Evolutionary conservation across 2,113 vertebrate genomes (phyloP).

Genomic region (Paedocypris sp.): DNA sequence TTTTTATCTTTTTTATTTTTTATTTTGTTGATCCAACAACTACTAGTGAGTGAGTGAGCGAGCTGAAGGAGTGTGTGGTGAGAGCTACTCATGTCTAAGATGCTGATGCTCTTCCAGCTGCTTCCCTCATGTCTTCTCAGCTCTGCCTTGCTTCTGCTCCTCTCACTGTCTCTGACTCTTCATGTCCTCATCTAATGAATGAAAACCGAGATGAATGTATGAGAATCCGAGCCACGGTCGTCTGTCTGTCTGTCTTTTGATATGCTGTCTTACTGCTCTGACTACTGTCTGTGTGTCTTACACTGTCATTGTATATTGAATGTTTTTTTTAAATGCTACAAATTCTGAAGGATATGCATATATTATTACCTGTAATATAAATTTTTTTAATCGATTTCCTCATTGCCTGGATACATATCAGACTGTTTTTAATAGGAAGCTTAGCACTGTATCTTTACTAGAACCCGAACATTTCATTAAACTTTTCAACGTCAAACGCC

Average conservation of each 20-base stretch:
- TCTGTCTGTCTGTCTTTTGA: no score
- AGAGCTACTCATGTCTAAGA: slow-evolving; percentile 32
- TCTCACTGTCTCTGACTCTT: slow-evolving; percentile 24
- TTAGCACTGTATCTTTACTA: slow-evolving; percentile 63
- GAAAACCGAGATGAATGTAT: slow-evolving; percentile 56
- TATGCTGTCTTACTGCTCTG: slow-evolving; percentile 21
- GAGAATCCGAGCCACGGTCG: slow-evolving; percentile 27
- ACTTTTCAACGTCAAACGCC: slow-evolving; percentile 37
- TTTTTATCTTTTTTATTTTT: no score
- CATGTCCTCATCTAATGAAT: slow-evolving; percentile 46
- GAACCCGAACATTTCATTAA: slow-evolving; percentile 67
- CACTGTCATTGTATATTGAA: slow-evolving; percentile 54
- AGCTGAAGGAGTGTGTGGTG: slow-evolving; percentile 33
- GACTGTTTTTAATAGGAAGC: slow-evolving; percentile 57
- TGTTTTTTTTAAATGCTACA: slow-evolving; percentile 42
- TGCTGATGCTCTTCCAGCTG: slow-evolving; percentile 36
- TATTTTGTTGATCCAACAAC: no score
- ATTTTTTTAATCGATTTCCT: slow-evolving; percentile 56
- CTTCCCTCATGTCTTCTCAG: slow-evolving; percentile 45
- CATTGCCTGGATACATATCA: slow-evolving; percentile 59
- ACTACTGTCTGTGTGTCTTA: slow-evolving; percentile 42
- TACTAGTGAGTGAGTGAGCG: slow-evolving; percentile 29
- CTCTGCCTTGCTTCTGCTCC: slow-evolving; percentile 50
- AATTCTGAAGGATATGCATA: slow-evolving; percentile 47
- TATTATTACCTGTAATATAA: slow-evolving; percentile 61